phyloP scores from a whole-genome alignment of 2,888 invertebrate genomes.

The Tinea semifulvella region DNA sequence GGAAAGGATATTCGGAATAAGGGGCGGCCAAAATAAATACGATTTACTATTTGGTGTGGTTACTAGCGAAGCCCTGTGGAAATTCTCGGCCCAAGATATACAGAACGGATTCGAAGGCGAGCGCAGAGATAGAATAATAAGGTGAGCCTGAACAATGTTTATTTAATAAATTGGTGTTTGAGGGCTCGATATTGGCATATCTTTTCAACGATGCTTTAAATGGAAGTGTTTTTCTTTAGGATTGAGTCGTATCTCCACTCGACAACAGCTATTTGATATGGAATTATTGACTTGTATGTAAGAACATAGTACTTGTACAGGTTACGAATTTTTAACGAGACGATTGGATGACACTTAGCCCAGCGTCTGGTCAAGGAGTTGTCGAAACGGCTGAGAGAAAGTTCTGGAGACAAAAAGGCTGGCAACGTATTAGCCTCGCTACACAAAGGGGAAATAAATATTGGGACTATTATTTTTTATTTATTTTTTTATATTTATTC shows the following conservation, averaged over 20 bases:
- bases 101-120: slow-evolving; percentile 90
- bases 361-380: too few relatives aligned
- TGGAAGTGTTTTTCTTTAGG: slow-evolving; percentile 13
- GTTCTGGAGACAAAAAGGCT: too few relatives aligned
- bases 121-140: slow-evolving; percentile 85
- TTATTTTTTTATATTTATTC: too few relatives aligned
- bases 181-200: slow-evolving; percentile 12
- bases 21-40: slow-evolving; percentile 72
- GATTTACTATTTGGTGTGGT: slow-evolving; percentile 93
- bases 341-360: too few relatives aligned
- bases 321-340: too few relatives aligned
- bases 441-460: too few relatives aligned
- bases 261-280: neutral
- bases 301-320: too few relatives aligned
- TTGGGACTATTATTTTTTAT: too few relatives aligned
- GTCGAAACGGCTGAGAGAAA: too few relatives aligned
- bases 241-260: slow-evolving; percentile 12
- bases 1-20: slow-evolving; percentile 66
- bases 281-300: neutral
- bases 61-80: slow-evolving; percentile 90
- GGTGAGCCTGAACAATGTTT: slow-evolving; percentile 50
- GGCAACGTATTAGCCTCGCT: too few relatives aligned
- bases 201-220: slow-evolving; percentile 14
- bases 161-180: slow-evolving; percentile 43
- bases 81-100: slow-evolving; percentile 86